phyloP scores from a whole-genome alignment of 2,888 invertebrate species.

The Dione juno region DNA sequence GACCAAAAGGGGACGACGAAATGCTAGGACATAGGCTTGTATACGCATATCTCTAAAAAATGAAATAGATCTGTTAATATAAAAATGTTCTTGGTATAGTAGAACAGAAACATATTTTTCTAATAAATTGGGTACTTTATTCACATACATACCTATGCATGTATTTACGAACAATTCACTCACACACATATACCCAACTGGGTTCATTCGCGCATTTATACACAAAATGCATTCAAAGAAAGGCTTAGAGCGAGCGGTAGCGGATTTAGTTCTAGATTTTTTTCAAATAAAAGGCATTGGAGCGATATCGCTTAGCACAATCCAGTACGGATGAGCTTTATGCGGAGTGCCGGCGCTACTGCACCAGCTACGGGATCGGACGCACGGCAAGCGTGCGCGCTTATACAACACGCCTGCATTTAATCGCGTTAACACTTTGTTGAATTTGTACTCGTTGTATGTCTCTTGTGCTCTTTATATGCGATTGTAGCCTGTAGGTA shows the following conservation, averaged over 20 bases:
- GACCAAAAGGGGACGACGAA: too few relatives aligned
- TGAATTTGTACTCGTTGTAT: background rate
- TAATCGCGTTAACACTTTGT: slow-evolving; percentile 12
- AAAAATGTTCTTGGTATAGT: too few relatives aligned
- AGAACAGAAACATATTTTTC: too few relatives aligned
- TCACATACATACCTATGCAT: background rate
- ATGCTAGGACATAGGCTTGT: too few relatives aligned
- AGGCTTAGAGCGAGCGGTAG: slow-evolving; percentile 15
- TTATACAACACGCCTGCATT: slow-evolving; percentile 24
- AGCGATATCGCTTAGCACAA: slow-evolving; percentile 21
- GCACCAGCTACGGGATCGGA: background rate
- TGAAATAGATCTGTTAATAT: too few relatives aligned
- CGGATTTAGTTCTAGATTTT: slow-evolving; percentile 15
- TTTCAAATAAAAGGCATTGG: slow-evolving; percentile 17
- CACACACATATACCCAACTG: background rate
- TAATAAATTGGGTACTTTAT: background rate
- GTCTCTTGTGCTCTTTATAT: background rate
- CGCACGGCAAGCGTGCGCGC: background rate
- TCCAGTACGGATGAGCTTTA: slow-evolving; percentile 22
- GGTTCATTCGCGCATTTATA: background rate
- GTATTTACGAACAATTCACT: background rate
- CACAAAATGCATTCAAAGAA: slow-evolving; percentile 20
- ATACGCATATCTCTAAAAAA: too few relatives aligned
- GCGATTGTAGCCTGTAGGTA: background rate
- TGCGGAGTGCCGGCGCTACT: background rate